These are phyloP conservation scores for Polymixis flavicincta DNA, from an alignment of 2,888 invertebrate genomes.

Conservation along the genomic window DNA sequence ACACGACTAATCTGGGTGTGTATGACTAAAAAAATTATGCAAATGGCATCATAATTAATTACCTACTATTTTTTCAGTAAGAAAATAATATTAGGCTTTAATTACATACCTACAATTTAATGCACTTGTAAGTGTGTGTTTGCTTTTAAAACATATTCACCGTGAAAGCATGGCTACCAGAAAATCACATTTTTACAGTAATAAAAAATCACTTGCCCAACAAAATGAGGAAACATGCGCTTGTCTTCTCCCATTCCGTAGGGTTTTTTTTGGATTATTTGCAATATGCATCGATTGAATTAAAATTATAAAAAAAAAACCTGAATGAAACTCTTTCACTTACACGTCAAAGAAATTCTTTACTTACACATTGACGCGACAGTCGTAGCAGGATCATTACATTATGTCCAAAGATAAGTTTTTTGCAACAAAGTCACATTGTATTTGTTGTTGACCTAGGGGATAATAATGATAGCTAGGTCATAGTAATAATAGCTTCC, in stretches of 20 bases:
- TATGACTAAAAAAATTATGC: background rate
- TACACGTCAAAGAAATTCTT: background rate
- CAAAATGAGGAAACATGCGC: background rate
- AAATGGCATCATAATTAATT: background rate
- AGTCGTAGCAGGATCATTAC: background rate
- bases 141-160: background rate
- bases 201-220: background rate
- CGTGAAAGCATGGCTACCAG: background rate
- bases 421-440: slow-evolving; percentile 3
- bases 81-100: background rate
- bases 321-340: background rate
- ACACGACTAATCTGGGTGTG: slow-evolving; percentile 1
- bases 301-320: background rate
- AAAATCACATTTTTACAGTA: background rate
- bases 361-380: background rate
- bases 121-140: background rate
- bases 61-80: background rate
- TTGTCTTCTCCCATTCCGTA: background rate
- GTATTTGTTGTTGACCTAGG: slow-evolving; percentile 23
- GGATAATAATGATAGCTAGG: slow-evolving; percentile 23
- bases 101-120: background rate
- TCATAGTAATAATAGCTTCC: slow-evolving; percentile 9
- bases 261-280: background rate
- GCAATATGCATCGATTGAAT: background rate
- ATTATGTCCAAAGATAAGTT: background rate